Evolutionary conservation across 2,797 vertebrate species (phyloP).

Genomic region (Ceyx erithaca): DNA sequence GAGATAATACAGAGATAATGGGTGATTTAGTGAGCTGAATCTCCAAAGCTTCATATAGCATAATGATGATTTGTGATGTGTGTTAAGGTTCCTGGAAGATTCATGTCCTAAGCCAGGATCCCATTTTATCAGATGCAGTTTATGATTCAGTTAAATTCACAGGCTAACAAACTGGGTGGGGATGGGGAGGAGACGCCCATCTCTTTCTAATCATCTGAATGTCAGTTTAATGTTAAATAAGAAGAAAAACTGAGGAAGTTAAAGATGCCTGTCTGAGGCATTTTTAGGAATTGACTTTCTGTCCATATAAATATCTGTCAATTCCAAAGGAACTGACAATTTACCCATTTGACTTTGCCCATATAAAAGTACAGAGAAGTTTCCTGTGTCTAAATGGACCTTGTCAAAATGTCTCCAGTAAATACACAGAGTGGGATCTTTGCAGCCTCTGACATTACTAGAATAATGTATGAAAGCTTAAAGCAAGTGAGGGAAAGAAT

Average conservation of each 20-base stretch:
- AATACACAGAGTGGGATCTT: background rate
- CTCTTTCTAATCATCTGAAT: background rate
- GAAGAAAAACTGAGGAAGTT: background rate
- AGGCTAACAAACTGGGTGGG: background rate
- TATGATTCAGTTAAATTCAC: background rate
- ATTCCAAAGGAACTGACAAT: background rate
- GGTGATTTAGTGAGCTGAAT: background rate
- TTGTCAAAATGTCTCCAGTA: background rate
- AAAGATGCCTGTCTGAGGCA: background rate
- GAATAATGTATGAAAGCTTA: constrained; percentile 23
- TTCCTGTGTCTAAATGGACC: constrained; percentile 18
- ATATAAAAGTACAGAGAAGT: background rate
- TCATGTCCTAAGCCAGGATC: background rate
- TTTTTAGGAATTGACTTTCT: background rate
- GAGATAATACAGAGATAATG: background rate
- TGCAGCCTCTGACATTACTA: background rate
- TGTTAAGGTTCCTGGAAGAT: background rate
- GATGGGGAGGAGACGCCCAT: background rate
- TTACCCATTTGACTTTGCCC: background rate
- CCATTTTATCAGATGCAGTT: background rate
- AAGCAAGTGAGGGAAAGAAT: constrained; percentile 39
- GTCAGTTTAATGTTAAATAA: background rate
- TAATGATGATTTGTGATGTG: background rate
- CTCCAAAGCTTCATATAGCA: background rate
- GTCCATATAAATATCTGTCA: background rate